phyloP scores from a whole-genome alignment of 2,888 invertebrate species.

The Eulithis testata region DNA sequence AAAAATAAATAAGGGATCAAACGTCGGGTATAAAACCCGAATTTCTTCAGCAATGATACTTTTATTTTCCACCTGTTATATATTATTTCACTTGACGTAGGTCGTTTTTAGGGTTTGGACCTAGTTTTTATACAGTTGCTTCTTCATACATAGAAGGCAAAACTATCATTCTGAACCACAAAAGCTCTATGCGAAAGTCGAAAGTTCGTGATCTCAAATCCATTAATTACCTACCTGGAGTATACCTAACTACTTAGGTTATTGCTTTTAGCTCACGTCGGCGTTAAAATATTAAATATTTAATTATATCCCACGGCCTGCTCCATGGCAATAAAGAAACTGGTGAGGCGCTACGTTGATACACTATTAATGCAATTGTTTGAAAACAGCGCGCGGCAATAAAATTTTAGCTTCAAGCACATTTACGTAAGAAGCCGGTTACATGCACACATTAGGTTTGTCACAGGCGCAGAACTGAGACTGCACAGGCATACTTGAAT shows the following conservation, averaged over 20 bases:
- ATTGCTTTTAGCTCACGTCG: conserved; percentile 38
- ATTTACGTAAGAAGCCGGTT: conserved; percentile 17
- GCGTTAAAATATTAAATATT: conserved; percentile 78
- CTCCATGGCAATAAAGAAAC: conserved; percentile 74
- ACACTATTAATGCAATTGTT: conserved; percentile 84
- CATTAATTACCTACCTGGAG: neutral
- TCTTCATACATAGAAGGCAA: too few species aligned
- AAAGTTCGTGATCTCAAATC: conserved; percentile 12
- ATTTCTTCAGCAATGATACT: conserved; percentile 2
- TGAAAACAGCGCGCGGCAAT: conserved; percentile 77
- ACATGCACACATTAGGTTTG: neutral
- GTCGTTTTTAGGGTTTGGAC: neutral
- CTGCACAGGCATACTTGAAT: too few species aligned
- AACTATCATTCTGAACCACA: conserved; percentile 2
- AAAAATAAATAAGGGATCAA: conserved; percentile 23
- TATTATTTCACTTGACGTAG: conserved; percentile 1
- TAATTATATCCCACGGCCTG: conserved; percentile 72
- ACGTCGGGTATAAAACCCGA: conserved; percentile 15
- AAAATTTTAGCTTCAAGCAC: conserved; percentile 60
- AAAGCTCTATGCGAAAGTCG: conserved; percentile 6
- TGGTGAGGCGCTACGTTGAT: conserved; percentile 70
- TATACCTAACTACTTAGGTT: conserved; percentile 16
- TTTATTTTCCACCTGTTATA: conserved; percentile 11
- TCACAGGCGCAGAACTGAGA: too few species aligned
- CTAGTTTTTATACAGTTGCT: too few species aligned